These are phyloP conservation scores for Cladorhizidae sp. DNA, from an alignment of 37 sponge, comb jelly and placozoan genomes.

Conservation along the genomic window DNA sequence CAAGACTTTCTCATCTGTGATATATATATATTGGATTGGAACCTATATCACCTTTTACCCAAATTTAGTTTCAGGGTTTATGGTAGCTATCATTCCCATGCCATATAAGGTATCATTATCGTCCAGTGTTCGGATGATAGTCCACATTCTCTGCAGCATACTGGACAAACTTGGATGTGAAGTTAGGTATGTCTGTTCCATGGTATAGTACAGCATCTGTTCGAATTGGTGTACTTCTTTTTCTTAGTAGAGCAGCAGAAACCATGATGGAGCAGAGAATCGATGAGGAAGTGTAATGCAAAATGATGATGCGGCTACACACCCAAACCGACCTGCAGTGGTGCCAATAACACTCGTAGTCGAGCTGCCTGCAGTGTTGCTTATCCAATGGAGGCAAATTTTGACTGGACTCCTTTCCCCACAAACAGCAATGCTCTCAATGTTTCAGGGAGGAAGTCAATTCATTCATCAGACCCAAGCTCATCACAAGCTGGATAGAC, in stretches of 20 bases:
- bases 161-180: background rate
- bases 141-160: background rate
- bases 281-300: background rate
- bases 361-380: constrained; percentile 38
- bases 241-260: too few species aligned
- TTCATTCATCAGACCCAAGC: too few species aligned
- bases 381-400: constrained; percentile 21
- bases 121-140: background rate
- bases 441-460: too few species aligned
- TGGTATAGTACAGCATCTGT: background rate
- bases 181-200: background rate
- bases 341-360: constrained; percentile 39
- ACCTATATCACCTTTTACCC: background rate
- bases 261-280: too few species aligned
- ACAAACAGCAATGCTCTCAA: background rate
- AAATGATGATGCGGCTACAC: background rate
- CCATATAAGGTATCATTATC: background rate
- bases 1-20: background rate
- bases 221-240: too few species aligned
- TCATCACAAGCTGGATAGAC: constrained; percentile 27
- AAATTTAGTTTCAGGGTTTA: background rate
- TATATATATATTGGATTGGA: background rate
- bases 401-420: constrained; percentile 7
- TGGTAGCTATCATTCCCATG: too few species aligned
- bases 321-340: constrained; percentile 18